Conservation (phyloP, 1,140 invertebrate species). For the Drosophila ercepeae region DNA sequence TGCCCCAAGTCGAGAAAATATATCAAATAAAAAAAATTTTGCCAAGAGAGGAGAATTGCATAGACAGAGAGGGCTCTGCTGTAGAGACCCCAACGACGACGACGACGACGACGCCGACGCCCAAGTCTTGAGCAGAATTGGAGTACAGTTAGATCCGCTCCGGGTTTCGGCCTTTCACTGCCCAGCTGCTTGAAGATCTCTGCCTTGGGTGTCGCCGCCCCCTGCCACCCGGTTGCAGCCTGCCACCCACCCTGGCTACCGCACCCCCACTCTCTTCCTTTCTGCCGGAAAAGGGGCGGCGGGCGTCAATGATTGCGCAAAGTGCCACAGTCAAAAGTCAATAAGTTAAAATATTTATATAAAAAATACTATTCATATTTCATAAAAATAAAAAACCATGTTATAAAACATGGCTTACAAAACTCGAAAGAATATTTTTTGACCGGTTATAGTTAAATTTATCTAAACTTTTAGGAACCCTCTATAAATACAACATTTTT, state of each 20-base stretch:
- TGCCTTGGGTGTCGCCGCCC: constrained; percentile 50
- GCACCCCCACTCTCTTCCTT: constrained; percentile 5
- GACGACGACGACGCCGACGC: no score
- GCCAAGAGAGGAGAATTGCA: constrained; percentile 32
- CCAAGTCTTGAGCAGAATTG: constrained; percentile 62
- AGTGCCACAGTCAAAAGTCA: constrained; percentile 52
- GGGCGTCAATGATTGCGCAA: constrained; percentile 70
- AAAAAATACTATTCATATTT: not conserved
- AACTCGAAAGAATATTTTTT: no score
- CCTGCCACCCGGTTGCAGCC: not conserved
- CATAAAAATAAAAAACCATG: no score
- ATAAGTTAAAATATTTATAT: not conserved
- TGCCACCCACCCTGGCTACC: constrained; percentile 9
- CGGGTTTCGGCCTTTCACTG: constrained; percentile 68
- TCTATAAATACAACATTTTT: no score
- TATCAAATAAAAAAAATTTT: constrained; percentile 52
- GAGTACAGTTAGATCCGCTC: constrained; percentile 54
- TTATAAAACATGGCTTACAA: no score
- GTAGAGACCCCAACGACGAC: constrained; percentile 59
- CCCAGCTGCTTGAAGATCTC: constrained; percentile 71
- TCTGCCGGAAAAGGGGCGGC: constrained; percentile 5
- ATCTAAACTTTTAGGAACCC: no score
- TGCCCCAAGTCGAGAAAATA: constrained; percentile 59
- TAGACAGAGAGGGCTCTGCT: constrained; percentile 36
- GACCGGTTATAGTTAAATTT: no score